Percentiles rank a stretch among this genome's conserved stretches.
These are phyloP conservation scores for Pyrocephalus nanus DNA, from an alignment of 2,797 vertebrate genomes.

Conservation along the genomic window DNA sequence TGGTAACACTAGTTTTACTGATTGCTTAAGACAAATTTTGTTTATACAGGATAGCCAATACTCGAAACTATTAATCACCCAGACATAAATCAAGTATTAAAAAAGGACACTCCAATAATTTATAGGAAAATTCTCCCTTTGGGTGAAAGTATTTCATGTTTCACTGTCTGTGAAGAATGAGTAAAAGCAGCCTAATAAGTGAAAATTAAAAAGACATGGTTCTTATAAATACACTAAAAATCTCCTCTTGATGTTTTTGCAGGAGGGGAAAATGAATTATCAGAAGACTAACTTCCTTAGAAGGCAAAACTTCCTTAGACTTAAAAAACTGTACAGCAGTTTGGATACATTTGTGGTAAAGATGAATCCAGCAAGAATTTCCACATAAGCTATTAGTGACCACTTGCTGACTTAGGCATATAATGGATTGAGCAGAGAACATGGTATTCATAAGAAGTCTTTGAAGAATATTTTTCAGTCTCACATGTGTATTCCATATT, in stretches of 20 bases:
- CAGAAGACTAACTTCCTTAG: not conserved
- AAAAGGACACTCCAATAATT: not conserved
- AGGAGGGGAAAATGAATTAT: not conserved
- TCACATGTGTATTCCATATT: not conserved
- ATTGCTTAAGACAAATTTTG: not conserved
- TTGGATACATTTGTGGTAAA: not conserved
- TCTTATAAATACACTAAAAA: not conserved
- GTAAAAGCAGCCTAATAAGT: not conserved
- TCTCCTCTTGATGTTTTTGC: not conserved
- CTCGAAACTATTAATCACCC: not conserved
- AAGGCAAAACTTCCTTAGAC: not conserved
- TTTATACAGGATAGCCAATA: not conserved
- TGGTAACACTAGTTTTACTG: not conserved
- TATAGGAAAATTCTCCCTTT: not conserved
- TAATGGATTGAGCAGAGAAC: not conserved
- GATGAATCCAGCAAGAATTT: not conserved
- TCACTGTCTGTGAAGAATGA: constrained; percentile 2
- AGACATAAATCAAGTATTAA: not conserved
- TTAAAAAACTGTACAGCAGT: not conserved
- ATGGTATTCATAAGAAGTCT: not conserved
- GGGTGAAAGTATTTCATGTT: not conserved
- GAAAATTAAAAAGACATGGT: not conserved
- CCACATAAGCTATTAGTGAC: not conserved
- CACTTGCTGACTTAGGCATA: not conserved
- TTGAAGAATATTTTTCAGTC: not conserved